Evolutionary conservation across 2,797 vertebrate genomes (phyloP).

Genomic region (Tachyglossus aculeatus): DNA sequence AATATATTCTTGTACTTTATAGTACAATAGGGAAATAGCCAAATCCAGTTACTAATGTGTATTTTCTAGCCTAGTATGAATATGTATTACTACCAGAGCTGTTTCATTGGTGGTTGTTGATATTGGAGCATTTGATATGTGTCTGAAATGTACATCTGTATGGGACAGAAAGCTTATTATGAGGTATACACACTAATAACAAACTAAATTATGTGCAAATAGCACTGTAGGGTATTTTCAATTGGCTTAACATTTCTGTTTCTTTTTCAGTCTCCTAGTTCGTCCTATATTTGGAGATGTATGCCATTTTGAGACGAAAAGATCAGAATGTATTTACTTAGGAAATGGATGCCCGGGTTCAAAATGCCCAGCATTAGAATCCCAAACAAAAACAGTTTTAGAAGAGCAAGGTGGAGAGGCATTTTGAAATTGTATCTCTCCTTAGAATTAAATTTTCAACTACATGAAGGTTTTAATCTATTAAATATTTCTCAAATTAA

Average conservation of each 20-base stretch:
- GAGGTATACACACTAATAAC: conserved; percentile 45
- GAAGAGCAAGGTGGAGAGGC: background rate
- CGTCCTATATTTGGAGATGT: conserved; percentile 17
- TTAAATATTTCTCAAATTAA: conserved; percentile 41
- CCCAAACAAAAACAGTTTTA: background rate
- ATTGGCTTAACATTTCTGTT: conserved; percentile 27
- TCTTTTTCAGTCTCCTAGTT: conserved; percentile 30
- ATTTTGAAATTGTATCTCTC: conserved; percentile 32
- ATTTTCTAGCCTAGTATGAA: conserved; percentile 15
- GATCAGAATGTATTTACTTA: conserved; percentile 43
- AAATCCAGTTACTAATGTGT: background rate
- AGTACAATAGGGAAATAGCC: background rate
- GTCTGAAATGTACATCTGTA: conserved; percentile 58
- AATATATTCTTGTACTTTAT: too few species aligned
- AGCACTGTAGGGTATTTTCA: conserved; percentile 13
- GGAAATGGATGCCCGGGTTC: conserved; percentile 34
- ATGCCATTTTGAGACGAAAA: conserved; percentile 23
- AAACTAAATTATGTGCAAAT: conserved; percentile 54
- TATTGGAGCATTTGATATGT: conserved; percentile 28
- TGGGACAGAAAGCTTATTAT: conserved; percentile 43
- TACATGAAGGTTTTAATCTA: conserved; percentile 19
- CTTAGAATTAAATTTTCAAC: conserved; percentile 19
- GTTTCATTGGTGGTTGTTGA: conserved; percentile 22
- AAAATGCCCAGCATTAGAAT: conserved; percentile 35
- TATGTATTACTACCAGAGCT: conserved; percentile 7